Conservation (phyloP, 2,113 vertebrate species). For the Catagonus wagneri region DNA sequence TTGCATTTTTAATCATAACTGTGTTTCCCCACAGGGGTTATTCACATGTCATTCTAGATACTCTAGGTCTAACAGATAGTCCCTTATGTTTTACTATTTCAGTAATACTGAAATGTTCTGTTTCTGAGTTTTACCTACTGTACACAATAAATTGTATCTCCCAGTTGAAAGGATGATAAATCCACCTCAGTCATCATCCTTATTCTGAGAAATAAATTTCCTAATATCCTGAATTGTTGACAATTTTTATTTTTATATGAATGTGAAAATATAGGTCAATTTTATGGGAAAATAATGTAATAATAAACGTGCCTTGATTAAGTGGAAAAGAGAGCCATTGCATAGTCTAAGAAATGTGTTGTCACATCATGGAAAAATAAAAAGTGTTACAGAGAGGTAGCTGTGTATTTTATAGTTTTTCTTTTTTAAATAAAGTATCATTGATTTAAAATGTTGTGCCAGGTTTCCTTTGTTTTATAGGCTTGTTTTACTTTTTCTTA, state of each 20-base stretch:
- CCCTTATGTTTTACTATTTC: too few species aligned
- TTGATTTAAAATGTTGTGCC: too few species aligned
- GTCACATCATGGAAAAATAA: not conserved
- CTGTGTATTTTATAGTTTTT: not conserved
- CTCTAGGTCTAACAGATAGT: too few species aligned
- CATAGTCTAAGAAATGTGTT: not conserved
- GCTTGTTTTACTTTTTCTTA: not conserved
- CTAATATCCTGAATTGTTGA: too few species aligned
- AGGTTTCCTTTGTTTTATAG: not conserved
- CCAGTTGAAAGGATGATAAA: not conserved
- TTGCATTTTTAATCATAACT: not conserved
- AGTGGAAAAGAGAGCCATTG: not conserved
- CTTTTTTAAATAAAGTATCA: too few species aligned
- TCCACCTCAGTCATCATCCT: fast-evolving
- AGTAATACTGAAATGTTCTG: too few species aligned
- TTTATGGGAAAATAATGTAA: not conserved
- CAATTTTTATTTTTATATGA: too few species aligned
- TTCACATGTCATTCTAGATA: too few species aligned
- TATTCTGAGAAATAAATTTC: not conserved
- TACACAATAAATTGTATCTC: too few species aligned
- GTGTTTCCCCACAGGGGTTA: too few species aligned
- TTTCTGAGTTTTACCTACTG: not conserved
- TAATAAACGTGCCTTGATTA: too few species aligned
- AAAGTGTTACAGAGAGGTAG: not conserved
- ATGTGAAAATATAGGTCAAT: not conserved